Evolutionary conservation across 2,888 invertebrate species (phyloP), one percentile per base, ranked within the genome.

Genomic region (Plemyria rubiginata): DNA sequence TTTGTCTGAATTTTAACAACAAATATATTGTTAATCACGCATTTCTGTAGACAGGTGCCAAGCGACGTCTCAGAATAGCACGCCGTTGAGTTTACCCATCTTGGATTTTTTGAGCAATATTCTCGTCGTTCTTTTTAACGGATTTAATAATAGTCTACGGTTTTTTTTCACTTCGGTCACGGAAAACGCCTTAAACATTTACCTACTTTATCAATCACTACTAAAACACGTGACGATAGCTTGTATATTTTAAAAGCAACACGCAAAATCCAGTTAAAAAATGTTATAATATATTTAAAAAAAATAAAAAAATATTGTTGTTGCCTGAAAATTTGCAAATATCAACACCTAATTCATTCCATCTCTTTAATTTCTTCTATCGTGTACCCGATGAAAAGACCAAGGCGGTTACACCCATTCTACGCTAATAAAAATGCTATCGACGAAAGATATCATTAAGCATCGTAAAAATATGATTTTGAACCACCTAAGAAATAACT

Each of bases 41-140:
- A 68, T 63, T 65, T 36, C 60, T 6, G 52, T 70, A 69, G 73
- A 73, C 76, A 77, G 77, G 77, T 77, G 77, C 66, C 68, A 68
- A 55, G 48, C 40, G 48, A 36, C 46, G 28, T 40, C 22, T 68
- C 48, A 55, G 70, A 76, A 77, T 77, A 74, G 74, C 67, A 60
- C 62, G 45, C 29, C 54, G 55, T 41, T 60, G 53, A 60, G 60
- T 60, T 60, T 55, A 51, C 51, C 55, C 55, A 56, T 56, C 56
- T 64, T 64, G 59, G 48, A 52, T 55, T 65, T 65, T 61, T 65
- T 60, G 38, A 43, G 52, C 32, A 52, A 63, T 13, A 51, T 57
- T 51, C 51, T 52, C 40, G 51, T 45, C 45, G 36, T 48, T 28
- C 11, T 29, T 54, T 38, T 45, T 45, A 45, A 45, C 45, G 9